A percentile compares a stretch with the other conserved stretches of the same genome.
These are phyloP conservation scores for Ictalurus punctatus DNA, from an alignment of 2,113 vertebrate genomes.

Conservation along the genomic window DNA sequence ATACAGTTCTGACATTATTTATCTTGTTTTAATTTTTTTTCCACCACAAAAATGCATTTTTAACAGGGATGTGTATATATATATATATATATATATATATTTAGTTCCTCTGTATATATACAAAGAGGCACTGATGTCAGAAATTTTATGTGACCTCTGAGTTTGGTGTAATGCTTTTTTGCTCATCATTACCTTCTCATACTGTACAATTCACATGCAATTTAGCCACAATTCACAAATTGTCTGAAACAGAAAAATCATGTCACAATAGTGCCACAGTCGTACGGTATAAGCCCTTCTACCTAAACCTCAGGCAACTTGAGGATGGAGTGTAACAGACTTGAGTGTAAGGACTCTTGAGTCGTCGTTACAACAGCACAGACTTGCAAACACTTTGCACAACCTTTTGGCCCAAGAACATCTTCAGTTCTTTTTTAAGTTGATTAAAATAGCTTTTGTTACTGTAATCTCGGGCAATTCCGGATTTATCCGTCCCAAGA, in stretches of 20 bases:
- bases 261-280: neutral
- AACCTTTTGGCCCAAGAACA: neutral
- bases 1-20: too few species aligned
- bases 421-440: slow-evolving; percentile 17
- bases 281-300: neutral
- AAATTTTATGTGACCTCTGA: neutral
- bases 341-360: too few species aligned
- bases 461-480: neutral
- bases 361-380: neutral
- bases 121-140: neutral
- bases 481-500: neutral
- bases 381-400: neutral
- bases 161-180: neutral
- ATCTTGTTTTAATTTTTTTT: too few species aligned
- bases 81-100: too few species aligned
- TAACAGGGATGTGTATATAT: too few species aligned
- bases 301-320: neutral
- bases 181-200: neutral
- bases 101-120: too few species aligned
- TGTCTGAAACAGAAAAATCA: neutral
- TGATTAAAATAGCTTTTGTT: slow-evolving; percentile 18
- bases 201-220: neutral
- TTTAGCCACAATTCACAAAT: neutral
- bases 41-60: too few species aligned
- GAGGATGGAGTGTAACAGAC: neutral